Conservation (phyloP, 2,888 invertebrate genomes). For the Falcaria lacertinaria region DNA sequence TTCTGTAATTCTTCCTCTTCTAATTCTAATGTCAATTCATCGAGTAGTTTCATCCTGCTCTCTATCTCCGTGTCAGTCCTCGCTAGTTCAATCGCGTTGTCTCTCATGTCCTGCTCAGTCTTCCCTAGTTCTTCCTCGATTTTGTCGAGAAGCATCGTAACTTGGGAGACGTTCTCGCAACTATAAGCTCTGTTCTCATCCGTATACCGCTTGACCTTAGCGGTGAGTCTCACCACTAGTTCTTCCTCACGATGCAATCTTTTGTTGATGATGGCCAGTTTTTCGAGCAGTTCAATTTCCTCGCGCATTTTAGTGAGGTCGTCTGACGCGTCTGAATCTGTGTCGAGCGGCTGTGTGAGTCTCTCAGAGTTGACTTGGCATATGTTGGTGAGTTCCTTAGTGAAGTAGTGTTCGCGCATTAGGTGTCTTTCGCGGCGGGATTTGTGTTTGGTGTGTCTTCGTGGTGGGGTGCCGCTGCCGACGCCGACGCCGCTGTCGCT, state of each 20-base stretch:
- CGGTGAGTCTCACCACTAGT: conserved; percentile 82
- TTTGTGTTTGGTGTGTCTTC: conserved; percentile 74
- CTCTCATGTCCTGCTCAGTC: conserved; percentile 76
- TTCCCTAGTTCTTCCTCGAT: conserved; percentile 74
- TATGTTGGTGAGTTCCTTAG: conserved; percentile 74
- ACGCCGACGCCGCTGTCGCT: conserved; percentile 85
- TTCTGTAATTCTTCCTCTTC: conserved; percentile 74
- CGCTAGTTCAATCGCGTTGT: conserved; percentile 69
- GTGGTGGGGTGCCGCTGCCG: conserved; percentile 81
- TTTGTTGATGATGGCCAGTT: conserved; percentile 85
- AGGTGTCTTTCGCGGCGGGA: conserved; percentile 75
- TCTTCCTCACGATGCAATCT: conserved; percentile 87
- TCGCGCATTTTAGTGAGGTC: conserved; percentile 80
- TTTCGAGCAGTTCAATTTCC: conserved; percentile 86
- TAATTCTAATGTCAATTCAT: conserved; percentile 74
- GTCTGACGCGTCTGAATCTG: conserved; percentile 72
- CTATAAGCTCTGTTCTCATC: conserved; percentile 73
- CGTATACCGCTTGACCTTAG: conserved; percentile 81
- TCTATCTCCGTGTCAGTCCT: conserved; percentile 75
- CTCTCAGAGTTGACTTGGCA: conserved; percentile 76
- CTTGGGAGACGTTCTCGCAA: conserved; percentile 71
- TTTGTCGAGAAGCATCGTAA: conserved; percentile 66
- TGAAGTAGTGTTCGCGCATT: conserved; percentile 77
- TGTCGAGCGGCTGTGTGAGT: conserved; percentile 65
- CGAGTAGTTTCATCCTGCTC: conserved; percentile 73